Conservation (phyloP, 2,797 vertebrate species). For the Prionace glauca region DNA sequence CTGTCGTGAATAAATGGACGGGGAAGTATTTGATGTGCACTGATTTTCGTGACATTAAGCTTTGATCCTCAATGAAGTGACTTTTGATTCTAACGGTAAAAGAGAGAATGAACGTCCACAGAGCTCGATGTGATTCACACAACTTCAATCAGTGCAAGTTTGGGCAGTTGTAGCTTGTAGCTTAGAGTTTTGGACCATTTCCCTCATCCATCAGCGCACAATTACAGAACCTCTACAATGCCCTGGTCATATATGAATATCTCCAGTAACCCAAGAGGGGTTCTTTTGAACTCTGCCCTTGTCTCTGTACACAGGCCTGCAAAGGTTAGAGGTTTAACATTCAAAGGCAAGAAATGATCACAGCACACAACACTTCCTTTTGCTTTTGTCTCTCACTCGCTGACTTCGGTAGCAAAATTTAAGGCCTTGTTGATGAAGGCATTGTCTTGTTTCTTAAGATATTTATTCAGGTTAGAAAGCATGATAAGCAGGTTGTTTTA, state of each 20-base stretch:
- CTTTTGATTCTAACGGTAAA: slow-evolving; percentile 34
- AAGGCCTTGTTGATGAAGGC: not conserved
- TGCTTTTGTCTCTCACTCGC: not conserved
- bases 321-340: not conserved
- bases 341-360: slow-evolving; percentile 4
- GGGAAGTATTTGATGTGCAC: not conserved
- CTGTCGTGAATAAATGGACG: not conserved
- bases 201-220: not conserved
- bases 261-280: slow-evolving; percentile 5
- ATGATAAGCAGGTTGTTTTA: not conserved
- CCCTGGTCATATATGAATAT: not conserved
- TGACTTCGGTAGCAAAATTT: not conserved
- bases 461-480: not conserved
- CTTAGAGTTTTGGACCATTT: slow-evolving; percentile 26
- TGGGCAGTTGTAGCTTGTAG: slow-evolving; percentile 8
- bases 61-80: slow-evolving; percentile 35
- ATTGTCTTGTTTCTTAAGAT: not conserved
- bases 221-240: not conserved
- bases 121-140: not conserved
- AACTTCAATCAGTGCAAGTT: slow-evolving; percentile 21
- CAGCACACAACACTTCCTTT: not conserved
- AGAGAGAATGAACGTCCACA: not conserved
- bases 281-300: not conserved
- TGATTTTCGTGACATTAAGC: slow-evolving; percentile 35
- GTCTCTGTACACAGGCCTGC: not conserved